These are phyloP conservation scores for Diarsia dahlii DNA, from an alignment of 2,888 invertebrate species.

Conservation along the genomic window DNA sequence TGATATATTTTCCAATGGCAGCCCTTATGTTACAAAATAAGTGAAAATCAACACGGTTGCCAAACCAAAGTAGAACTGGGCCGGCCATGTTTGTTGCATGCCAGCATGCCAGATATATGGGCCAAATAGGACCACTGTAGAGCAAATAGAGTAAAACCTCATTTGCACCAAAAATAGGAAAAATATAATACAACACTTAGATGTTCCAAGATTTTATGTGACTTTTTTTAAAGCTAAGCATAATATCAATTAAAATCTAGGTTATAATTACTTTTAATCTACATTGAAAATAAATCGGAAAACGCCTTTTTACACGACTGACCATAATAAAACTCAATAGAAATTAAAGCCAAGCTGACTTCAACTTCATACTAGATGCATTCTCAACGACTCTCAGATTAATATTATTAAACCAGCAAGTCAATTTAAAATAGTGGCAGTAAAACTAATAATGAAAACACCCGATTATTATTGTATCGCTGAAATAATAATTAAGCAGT, in stretches of 20 bases:
- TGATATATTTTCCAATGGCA: slow-evolving; percentile 7
- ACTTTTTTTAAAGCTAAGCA: background rate
- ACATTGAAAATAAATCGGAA: too few relatives aligned
- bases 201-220: background rate
- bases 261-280: too few relatives aligned
- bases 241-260: background rate
- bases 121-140: slow-evolving; percentile 24
- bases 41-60: slow-evolving; percentile 38
- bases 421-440: slow-evolving; percentile 22
- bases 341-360: too few relatives aligned
- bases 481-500: slow-evolving; percentile 20
- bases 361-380: background rate
- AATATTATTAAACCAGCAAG: background rate
- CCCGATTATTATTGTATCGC: slow-evolving; percentile 10
- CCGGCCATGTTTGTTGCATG: slow-evolving; percentile 41
- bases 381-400: background rate
- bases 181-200: background rate
- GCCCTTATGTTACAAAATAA: slow-evolving; percentile 43
- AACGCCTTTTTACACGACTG: too few relatives aligned
- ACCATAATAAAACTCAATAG: too few relatives aligned
- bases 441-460: slow-evolving; percentile 6
- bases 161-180: background rate
- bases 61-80: slow-evolving; percentile 49
- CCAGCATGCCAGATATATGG: slow-evolving; percentile 50
- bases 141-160: background rate